Evolutionary conservation across 2,888 invertebrate genomes (phyloP), one percentile per base, ranked within the genome.

Genomic region (Oscheius sp.): DNA sequence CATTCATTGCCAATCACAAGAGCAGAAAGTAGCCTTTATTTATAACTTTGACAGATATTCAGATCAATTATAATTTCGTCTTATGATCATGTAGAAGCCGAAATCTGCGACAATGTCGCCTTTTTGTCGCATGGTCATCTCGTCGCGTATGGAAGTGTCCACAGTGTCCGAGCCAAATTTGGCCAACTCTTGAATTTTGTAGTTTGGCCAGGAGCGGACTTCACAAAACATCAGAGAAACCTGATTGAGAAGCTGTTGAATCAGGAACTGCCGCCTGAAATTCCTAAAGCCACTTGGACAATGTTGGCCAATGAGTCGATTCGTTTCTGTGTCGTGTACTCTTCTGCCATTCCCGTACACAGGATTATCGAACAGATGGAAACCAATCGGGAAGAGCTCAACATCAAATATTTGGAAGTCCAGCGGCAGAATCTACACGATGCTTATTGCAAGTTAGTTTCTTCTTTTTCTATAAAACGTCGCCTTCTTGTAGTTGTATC

Each of bases 11-110:
- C 25, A 16, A 9, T 2, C 49, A 52, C 18, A 66, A 29, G 27
- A n/a, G 13, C 13, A 29, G 49, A 13, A 66, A 43, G 63, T 63
- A 16, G 45, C 21, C 49, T 49, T 12, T 41, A 7, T 61, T n/a
- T 29, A 7, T 3, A 16, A 6, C 27, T 23, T 13, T 16, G 9
- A 41, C 21, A 18, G 1, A 7, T 7, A 45, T 63, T 16, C 23
- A 63, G 66, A 29, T n/a, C 66, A 12, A 27, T 66, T n/a, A n/a
- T 66, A 9, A 49, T 66, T 13, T 66, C 66, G 27, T 49, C 66
- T 13, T 66, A 66, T 49, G 27, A 49, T 27, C 52, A 49, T 1
- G n/a, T 25, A 2, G 66, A 66, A 21, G 66, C 66, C 6, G 66
- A 66, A 6, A 52, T 66, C 16, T 27, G 25, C 9, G 66, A 52